These are phyloP conservation scores for Ectobius pallidus DNA, from an alignment of 2,888 invertebrate species.

Conservation along the genomic window DNA sequence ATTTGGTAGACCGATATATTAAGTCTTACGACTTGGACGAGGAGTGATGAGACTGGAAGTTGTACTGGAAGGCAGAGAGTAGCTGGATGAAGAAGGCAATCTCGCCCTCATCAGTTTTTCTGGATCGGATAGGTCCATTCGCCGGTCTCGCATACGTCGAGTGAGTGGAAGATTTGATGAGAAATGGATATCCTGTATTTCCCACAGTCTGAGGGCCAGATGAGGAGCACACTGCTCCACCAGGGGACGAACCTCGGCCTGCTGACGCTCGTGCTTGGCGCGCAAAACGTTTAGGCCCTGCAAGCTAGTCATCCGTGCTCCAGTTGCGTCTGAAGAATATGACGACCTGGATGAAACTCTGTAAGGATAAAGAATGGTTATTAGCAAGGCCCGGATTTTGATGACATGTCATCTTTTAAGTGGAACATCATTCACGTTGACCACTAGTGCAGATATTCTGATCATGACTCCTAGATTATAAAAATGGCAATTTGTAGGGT, in stretches of 20 bases:
- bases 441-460: too few relatives aligned
- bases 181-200: constrained; percentile 53
- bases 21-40: too few relatives aligned
- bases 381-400: too few relatives aligned
- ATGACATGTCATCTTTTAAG: too few relatives aligned
- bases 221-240: constrained; percentile 65
- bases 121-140: constrained; percentile 33
- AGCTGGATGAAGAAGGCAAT: constrained; percentile 1
- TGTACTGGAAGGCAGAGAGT: background rate
- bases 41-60: background rate
- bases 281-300: constrained; percentile 37
- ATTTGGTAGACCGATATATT: too few relatives aligned
- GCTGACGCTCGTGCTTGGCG: constrained; percentile 37
- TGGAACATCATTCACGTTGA: too few relatives aligned
- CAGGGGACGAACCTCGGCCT: constrained; percentile 58
- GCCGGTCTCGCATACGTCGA: constrained; percentile 45
- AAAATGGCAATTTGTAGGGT: too few relatives aligned
- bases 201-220: constrained; percentile 60
- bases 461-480: too few relatives aligned
- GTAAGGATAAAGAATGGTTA: too few relatives aligned
- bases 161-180: constrained; percentile 50
- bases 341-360: background rate
- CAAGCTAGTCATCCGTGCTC: background rate
- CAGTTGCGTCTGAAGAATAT: background rate
- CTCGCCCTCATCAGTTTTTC: constrained; percentile 24